Conservation (phyloP, 2,888 invertebrate species). For the Pristionchus exspectatus region DNA sequence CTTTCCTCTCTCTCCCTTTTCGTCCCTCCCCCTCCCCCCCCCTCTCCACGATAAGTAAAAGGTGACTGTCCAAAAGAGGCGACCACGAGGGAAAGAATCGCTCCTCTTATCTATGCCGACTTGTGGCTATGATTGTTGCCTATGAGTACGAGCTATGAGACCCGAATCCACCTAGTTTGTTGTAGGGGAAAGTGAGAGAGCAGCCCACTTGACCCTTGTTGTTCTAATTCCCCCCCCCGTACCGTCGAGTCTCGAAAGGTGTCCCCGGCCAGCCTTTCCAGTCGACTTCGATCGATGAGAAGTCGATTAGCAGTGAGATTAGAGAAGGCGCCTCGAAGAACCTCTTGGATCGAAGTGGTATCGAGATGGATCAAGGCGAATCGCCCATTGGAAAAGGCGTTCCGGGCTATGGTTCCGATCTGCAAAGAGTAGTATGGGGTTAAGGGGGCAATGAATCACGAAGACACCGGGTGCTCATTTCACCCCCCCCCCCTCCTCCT, state of each 20-base stretch:
- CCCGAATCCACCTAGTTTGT: no score
- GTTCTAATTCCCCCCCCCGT: background rate
- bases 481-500: background rate
- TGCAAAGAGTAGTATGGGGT: background rate
- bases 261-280: background rate
- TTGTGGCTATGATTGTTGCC: no score
- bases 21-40: background rate
- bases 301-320: background rate
- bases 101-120: background rate
- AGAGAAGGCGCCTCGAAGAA: constrained; percentile 19
- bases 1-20: constrained; percentile 6
- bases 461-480: background rate
- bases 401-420: constrained; percentile 15
- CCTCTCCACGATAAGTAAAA: constrained; percentile 26
- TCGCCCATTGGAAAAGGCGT: background rate
- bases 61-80: constrained; percentile 13
- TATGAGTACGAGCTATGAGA: no score
- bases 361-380: background rate
- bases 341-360: background rate
- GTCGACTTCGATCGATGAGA: background rate
- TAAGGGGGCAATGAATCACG: background rate
- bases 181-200: background rate
- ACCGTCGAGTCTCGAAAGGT: constrained; percentile 18
- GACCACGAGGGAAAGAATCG: no score
- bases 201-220: background rate